Conservation (phyloP, 2,888 invertebrate genomes). For the Nomada fabriciana region DNA sequence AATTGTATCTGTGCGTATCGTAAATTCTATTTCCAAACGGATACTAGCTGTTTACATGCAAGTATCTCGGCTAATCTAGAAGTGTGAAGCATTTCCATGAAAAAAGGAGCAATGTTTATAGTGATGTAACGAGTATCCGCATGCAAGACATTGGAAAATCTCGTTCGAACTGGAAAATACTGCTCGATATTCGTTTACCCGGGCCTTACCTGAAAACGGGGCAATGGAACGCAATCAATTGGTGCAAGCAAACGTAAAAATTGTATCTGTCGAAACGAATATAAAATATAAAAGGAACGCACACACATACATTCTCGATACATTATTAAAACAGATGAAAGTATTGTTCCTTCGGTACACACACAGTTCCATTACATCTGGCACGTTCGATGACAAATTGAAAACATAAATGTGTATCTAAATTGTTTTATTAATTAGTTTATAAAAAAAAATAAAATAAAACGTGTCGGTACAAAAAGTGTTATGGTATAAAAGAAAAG, state of each 20-base stretch:
- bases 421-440: constrained; percentile 70
- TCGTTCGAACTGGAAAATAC: constrained; percentile 21
- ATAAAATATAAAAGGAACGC: background rate
- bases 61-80: background rate
- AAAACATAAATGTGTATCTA: constrained; percentile 62
- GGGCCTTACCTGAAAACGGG: constrained; percentile 22
- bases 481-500: constrained; percentile 69
- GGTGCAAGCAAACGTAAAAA: background rate
- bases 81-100: background rate
- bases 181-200: constrained; percentile 15
- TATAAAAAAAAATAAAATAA: constrained; percentile 61
- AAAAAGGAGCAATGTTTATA: background rate
- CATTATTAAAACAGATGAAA: background rate
- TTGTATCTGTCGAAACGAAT: background rate
- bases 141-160: constrained; percentile 27
- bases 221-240: constrained; percentile 23
- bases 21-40: background rate
- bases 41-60: background rate
- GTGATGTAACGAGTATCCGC: background rate
- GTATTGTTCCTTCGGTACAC: background rate
- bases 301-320: background rate
- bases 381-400: background rate
- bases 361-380: background rate
- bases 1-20: background rate
- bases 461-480: constrained; percentile 71